These are phyloP conservation scores for Eudyptes chrysolophus DNA, from an alignment of 2,113 vertebrate species.

Conservation along the genomic window DNA sequence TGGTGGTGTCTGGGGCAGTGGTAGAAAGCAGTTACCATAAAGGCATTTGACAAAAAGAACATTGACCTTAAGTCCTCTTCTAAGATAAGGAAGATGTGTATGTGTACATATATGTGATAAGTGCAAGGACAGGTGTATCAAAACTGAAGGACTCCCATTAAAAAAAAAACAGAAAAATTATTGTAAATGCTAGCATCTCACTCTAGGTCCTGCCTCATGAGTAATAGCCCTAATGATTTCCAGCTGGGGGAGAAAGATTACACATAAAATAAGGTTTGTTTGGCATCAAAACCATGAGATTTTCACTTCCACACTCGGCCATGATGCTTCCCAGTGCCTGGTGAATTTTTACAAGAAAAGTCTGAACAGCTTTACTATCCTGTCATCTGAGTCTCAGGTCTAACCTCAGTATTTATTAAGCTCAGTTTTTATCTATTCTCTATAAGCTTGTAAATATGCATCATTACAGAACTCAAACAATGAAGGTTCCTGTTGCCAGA, in stretches of 20 bases:
- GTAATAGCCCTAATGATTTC: background rate
- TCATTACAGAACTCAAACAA: background rate
- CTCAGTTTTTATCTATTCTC: background rate
- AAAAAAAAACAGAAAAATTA: background rate
- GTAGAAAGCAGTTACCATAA: background rate
- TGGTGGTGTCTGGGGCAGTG: background rate
- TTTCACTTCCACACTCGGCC: background rate
- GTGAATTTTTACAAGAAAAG: background rate
- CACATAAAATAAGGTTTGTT: background rate
- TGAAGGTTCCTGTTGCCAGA: background rate
- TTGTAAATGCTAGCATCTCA: background rate
- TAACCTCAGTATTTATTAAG: background rate
- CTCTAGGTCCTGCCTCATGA: background rate
- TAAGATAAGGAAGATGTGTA: background rate
- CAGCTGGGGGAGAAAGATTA: background rate
- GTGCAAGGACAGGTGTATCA: background rate
- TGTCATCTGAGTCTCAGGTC: background rate
- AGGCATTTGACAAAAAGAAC: background rate
- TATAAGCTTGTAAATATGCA: background rate
- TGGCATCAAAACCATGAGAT: background rate
- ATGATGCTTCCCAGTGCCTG: background rate
- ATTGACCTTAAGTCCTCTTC: background rate
- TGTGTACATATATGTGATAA: background rate
- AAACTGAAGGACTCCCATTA: too few species aligned
- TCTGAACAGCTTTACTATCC: background rate